Evolutionary conservation across 2,797 vertebrate genomes (phyloP), one percentile per base, ranked within the genome.

Genomic region (Tragelaphus oryx): DNA sequence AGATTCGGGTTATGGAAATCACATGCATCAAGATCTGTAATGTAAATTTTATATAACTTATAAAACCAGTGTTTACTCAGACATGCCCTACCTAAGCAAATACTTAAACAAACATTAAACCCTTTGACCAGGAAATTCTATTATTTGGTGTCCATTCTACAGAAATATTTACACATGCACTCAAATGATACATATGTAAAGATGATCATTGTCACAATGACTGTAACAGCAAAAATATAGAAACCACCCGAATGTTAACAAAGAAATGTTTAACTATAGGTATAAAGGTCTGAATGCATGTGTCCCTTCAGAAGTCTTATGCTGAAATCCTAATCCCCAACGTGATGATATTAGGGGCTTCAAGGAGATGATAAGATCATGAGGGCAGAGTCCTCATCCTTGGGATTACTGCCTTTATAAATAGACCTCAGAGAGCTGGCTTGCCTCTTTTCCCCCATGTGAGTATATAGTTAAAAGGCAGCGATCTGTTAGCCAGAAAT

Each of bases 21-120:
- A 93, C 81, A 92, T 90, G 8, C 54, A 90, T 90, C 41, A 75
- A 86, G 74, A 57, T 50, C 44, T 75, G 78, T 54, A 85, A 94
- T 55, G 54, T 65, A 95, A 95, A 93, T 75, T 91, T 84, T 65
- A 90, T 90, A 33, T 79, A 87, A 88, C 10, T 79, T 93, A 88
- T 95, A 94, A 96, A 96, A 75, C 5, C 3, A 9, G 2, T 71
- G 7, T 88, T 95, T 95, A 79, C 3, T 86, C 18, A 86, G 48
- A 76, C 50, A 80, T 89, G 20, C 12, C 18, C 8, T 92, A 48
- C 37, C 16, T 95, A 8, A 83, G 28, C 33, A 96, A 76, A 85
- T 86, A 52, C n/a, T 93, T 92, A 68, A 89, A 76, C 6, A 54
- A 92, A 71, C 68, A 94, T 54, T 62, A 95, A 93, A 91, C 2